phyloP scores from a whole-genome alignment of 37 sponge, comb jelly and placozoan genomes.

The Haliclona indistincta region DNA sequence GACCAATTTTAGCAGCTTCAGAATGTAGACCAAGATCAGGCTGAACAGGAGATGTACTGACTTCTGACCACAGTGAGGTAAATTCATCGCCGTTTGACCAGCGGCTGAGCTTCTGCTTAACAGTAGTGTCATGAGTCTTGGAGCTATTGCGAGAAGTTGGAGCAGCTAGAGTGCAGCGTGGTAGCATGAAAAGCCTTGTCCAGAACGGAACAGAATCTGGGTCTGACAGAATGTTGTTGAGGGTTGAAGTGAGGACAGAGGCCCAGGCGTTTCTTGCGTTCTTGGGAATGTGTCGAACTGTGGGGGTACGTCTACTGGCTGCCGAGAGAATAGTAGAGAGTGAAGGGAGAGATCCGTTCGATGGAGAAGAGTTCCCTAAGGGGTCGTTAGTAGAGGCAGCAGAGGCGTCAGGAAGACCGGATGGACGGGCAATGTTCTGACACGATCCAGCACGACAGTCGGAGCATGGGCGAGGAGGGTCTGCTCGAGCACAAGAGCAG shows the following conservation, averaged over 20 bases:
- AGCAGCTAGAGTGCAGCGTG: not conserved
- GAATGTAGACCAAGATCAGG: not conserved
- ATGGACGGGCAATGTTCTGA: too few relatives aligned
- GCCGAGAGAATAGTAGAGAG: too few relatives aligned
- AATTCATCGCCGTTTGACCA: not conserved
- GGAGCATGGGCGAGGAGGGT: too few relatives aligned
- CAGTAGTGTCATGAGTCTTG: not conserved
- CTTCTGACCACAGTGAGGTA: not conserved
- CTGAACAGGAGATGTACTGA: not conserved
- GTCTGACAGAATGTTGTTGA: not conserved
- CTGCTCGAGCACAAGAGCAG: too few relatives aligned
- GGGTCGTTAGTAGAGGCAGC: too few relatives aligned
- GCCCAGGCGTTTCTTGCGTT: not conserved
- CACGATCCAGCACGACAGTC: too few relatives aligned
- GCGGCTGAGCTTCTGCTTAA: not conserved
- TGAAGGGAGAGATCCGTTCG: too few relatives aligned
- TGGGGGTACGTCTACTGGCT: not conserved
- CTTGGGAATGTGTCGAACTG: not conserved
- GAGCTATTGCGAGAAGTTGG: not conserved
- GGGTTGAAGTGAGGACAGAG: not conserved
- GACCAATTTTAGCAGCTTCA: constrained; percentile 3
- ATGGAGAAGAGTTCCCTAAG: too few relatives aligned
- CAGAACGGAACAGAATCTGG: not conserved
- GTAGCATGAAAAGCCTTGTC: not conserved
- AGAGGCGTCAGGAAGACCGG: too few relatives aligned